phyloP scores from a whole-genome alignment of 2,888 invertebrate genomes.

The Cosmorhoe ocellata region DNA sequence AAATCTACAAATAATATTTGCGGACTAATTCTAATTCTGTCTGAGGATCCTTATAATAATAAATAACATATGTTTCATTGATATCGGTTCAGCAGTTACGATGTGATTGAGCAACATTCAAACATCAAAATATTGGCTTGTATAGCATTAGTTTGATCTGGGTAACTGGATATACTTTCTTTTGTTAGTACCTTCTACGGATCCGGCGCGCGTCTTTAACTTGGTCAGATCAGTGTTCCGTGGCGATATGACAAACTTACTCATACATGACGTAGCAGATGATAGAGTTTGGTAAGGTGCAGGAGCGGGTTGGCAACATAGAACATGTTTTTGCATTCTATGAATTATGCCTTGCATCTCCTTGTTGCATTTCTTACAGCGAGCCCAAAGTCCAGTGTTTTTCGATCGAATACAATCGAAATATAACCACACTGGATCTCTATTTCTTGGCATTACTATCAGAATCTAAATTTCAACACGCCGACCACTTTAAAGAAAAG shows the following conservation, averaged over 20 bases:
- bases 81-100: too few species aligned
- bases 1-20: too few species aligned
- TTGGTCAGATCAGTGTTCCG: too few species aligned
- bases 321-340: constrained; percentile 8
- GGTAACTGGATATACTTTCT: too few species aligned
- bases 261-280: background rate
- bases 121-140: too few species aligned
- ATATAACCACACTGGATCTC: constrained; percentile 8
- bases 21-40: too few species aligned
- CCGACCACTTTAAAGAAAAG: background rate
- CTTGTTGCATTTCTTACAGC: constrained; percentile 15
- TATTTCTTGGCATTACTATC: constrained; percentile 8
- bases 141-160: too few species aligned
- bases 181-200: too few species aligned
- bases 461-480: background rate
- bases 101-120: too few species aligned
- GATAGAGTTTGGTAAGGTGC: background rate
- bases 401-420: constrained; percentile 9
- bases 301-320: background rate
- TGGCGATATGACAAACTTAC: background rate
- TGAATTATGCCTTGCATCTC: constrained; percentile 14
- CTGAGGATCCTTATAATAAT: too few species aligned
- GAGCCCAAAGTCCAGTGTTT: constrained; percentile 18
- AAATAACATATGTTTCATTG: too few species aligned
- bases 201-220: too few species aligned